Evolutionary conservation across 2,797 vertebrate genomes (phyloP), one percentile per base, ranked within the genome.

Genomic region (Florisuga fusca): DNA sequence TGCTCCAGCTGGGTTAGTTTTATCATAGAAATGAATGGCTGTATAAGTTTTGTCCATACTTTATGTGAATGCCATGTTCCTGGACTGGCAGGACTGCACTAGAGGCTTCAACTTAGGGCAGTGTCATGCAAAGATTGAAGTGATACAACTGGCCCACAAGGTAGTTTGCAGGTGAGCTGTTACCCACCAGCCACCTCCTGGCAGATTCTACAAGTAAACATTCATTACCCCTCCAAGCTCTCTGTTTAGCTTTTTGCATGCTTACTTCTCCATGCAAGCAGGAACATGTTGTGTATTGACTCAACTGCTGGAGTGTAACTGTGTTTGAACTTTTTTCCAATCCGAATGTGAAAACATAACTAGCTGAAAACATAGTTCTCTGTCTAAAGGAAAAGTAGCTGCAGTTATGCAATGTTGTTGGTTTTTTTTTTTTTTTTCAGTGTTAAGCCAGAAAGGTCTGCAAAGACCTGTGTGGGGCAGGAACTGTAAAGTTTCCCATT

Each of bases 281-380:
- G 71, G 38, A 90, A 50, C 77, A 77, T 38, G 80, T 73, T 84
- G n/a, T 86, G 36, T 80, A 61, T 95, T 94, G 91, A 93, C 55
- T 91, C 67, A 83, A 20, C 64, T 78, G 61, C 79, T 89, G 58
- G 67, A 79, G 82, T 76, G 68, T 92, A 95, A 91, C 84, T 76
- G 53, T 53, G 31, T 91, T 94, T 96, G 84, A 97, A 91, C 55
- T 63, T 90, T 90, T 90, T 91, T 95, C 86, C 68, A 84, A 73
- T 59, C 58, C 79, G 85, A 95, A 94, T 33, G 72, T 71, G 79
- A 90, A 95, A 95, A 91, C 67, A 57, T 87, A 92, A 50, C 58
- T 85, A 93, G 93, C 85, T 72, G 73, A 74, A 85, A 92, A 80
- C 63, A 79, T 29, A 86, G 74, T 80, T 87, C 67, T 83, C 22